Conservation (phyloP, 2,797 vertebrate species). For the Pangasius larnaudii region DNA sequence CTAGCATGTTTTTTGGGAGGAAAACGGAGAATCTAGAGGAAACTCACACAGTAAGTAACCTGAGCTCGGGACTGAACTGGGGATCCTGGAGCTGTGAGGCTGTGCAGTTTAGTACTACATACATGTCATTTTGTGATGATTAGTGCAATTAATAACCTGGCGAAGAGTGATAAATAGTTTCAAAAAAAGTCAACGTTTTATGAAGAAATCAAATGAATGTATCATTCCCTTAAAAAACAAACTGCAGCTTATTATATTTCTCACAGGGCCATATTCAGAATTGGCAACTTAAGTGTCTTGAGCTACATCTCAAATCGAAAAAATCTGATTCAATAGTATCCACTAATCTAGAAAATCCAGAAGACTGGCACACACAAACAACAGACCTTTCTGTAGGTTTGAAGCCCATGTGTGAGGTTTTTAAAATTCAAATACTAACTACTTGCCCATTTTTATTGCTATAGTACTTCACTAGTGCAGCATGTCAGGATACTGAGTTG, state of each 20-base stretch:
- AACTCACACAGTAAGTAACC: not conserved
- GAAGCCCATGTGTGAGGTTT: not conserved
- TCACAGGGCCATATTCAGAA: not conserved
- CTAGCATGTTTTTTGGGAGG: not conserved
- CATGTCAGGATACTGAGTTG: not conserved
- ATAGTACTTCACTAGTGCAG: not conserved
- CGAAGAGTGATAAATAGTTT: not conserved
- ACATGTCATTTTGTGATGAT: not conserved
- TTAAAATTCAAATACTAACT: not conserved
- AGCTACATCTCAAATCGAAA: not conserved
- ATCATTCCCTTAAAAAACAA: not conserved
- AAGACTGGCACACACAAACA: not conserved
- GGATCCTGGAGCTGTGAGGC: not conserved
- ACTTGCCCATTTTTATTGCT: not conserved
- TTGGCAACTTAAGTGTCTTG: not conserved
- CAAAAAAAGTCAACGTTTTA: not conserved
- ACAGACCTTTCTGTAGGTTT: not conserved
- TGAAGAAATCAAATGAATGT: not conserved
- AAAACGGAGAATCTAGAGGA: not conserved
- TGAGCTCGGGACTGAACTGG: not conserved
- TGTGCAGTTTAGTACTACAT: not conserved
- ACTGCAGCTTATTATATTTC: not conserved
- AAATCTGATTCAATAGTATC: not conserved
- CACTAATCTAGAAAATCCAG: not conserved
- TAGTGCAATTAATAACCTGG: not conserved